Evolutionary conservation across 2,888 invertebrate species (phyloP), one percentile per base, ranked within the genome.

Genomic region (Sympetrum striolatum): DNA sequence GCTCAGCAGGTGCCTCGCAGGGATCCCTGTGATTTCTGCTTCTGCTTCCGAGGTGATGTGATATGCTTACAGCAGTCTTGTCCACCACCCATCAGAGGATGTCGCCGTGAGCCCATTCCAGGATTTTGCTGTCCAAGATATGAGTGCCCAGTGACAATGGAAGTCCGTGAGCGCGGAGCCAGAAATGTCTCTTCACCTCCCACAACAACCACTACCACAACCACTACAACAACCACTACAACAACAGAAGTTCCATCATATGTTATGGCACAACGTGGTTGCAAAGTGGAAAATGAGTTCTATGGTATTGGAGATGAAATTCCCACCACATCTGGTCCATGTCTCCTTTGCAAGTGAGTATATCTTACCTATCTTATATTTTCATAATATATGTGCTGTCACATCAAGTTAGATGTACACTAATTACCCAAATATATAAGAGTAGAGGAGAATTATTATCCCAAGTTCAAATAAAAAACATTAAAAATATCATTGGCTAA

Each of bases 41-140:
- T 98, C 96, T 98, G 98, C 95, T 98, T 98, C 95, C 96, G 98
- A 94, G 98, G 98, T 93, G 98, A 98, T 93, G 98, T 98, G 92
- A 98, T 98, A 93, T 98, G 98, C 93, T 95, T 98, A 92, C 98
- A 98, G 94, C 98, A 98, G 94, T 98, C 98, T 93, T 98, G 98
- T 94, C 98, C 98, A 90, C 98, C 98, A 90, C 98, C 98, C 79
- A 98, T 98, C 92, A 96, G 97, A 90, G 97, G 97, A 91, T 98
- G 98, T 93, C 97, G 97, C 93, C 98, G 98, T 93, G 98, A 98
- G 94, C 97, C 98, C 31, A 98, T 98, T 92, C 96, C 96, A 94
- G 98, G 98, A 37, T 98, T 98, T 96, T 98, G 98, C 94, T 98
- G 98, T 94, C 98, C 98, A 90, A 95, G 98, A 93, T 98, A 98